Evolutionary conservation across 2,888 invertebrate species (phyloP).

Genomic region (Scaeva pyrastri): DNA sequence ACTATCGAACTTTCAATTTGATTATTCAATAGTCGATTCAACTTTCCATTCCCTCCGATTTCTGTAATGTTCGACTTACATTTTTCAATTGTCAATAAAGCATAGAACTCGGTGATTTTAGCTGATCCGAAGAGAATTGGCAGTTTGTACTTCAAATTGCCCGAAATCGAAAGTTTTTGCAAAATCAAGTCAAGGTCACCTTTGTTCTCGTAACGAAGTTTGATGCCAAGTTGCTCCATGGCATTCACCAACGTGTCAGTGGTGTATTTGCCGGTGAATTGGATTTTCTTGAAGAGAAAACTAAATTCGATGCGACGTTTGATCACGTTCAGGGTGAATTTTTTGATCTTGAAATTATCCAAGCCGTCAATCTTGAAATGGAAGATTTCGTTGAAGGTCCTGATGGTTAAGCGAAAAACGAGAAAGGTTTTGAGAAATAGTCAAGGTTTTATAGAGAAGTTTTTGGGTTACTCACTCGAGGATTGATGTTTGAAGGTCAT

Average conservation of each 20-base stretch:
- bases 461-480: slow-evolving; percentile 61
- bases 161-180: slow-evolving; percentile 79
- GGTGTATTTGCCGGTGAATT: slow-evolving; percentile 79
- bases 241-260: slow-evolving; percentile 80
- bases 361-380: slow-evolving; percentile 80
- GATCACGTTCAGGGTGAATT: slow-evolving; percentile 80
- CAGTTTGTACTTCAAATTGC: slow-evolving; percentile 79
- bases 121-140: slow-evolving; percentile 79
- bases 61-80: slow-evolving; percentile 80
- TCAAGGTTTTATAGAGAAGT: slow-evolving; percentile 31
- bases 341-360: slow-evolving; percentile 79
- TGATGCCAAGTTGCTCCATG: slow-evolving; percentile 79
- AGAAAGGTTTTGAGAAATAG: not conserved
- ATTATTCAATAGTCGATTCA: slow-evolving; percentile 80
- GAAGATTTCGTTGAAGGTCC: slow-evolving; percentile 79
- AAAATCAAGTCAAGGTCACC: slow-evolving; percentile 80
- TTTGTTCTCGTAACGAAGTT: slow-evolving; percentile 79
- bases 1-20: slow-evolving; percentile 80
- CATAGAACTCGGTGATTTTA: slow-evolving; percentile 78
- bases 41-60: slow-evolving; percentile 78
- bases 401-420: slow-evolving; percentile 44
- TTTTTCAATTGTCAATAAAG: slow-evolving; percentile 78
- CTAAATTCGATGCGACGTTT: slow-evolving; percentile 79
- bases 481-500: slow-evolving; percentile 20
- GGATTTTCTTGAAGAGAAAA: slow-evolving; percentile 79